Base-by-base conservation (phyloP, 2,888 invertebrate species). In the Cryptocephalus moraei region DNA sequence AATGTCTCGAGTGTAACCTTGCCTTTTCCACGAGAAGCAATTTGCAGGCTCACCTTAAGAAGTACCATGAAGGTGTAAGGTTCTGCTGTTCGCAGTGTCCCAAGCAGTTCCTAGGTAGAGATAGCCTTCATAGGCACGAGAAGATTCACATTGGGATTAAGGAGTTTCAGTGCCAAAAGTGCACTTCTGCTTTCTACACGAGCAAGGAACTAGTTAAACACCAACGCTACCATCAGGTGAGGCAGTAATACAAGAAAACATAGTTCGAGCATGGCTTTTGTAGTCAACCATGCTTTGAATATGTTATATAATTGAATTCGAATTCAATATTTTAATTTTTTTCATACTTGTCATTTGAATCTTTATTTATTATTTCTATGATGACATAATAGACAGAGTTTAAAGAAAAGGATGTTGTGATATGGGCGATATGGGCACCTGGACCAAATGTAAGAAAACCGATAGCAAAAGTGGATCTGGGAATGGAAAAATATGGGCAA, bases 11-110 rank as follows among this genome's bases (percentile, higher is more conserved):
- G 33, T 65, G 65, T 43, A 62, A 62, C 50, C 48, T 62, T 13
- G 58, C 59, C 11, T 65, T 64, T 54, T 61, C 62, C 8, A 59
- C 61, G 8, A 49, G 59, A 14, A 63, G 64, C 44, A 65, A 65
- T 51, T 52, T 64, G 34, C 55, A 61, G 22, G 57, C 64, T 8
- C 65, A 65, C 40, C 59, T 62, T 39, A 61, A 58, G 43, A 61
- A 60, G 46, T 57, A 63, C 43, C 65, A 65, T 45, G 62, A 63
- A 53, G 61, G 63, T 8, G 45, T 61, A 6, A 46, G 61, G 36
- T 65, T 58, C 53, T 60, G 62, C 47, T 65, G 65, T 49, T 63
- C 65, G 1, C 56, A 63, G 47, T 65, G 65, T 44, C 56, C 62
- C 8, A 60, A 57, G 51, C 52, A 51, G 13, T 65, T 62, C 45